Conservation (phyloP, 2,113 vertebrate species). For the Toxotes chatareus region DNA sequence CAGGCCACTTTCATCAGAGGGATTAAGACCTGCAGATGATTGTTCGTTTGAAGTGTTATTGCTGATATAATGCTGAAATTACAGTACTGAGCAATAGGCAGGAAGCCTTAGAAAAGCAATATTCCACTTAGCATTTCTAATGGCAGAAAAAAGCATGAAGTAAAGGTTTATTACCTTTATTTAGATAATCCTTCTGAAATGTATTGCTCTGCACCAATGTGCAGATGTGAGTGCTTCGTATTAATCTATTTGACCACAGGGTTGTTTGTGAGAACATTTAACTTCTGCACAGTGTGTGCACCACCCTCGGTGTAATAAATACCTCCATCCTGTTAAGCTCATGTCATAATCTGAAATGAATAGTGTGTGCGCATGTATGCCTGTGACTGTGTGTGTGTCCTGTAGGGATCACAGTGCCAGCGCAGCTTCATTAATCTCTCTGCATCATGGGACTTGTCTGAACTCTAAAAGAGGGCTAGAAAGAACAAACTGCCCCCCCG, state of each 20-base stretch:
- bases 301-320: neutral
- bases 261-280: neutral
- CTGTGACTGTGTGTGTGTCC: constrained; percentile 53
- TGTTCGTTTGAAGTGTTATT: neutral
- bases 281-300: neutral
- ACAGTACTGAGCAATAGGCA: neutral
- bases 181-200: neutral
- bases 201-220: no score
- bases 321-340: neutral
- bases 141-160: neutral
- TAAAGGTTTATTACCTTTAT: neutral
- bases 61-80: neutral
- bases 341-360: constrained; percentile 57
- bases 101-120: neutral
- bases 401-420: constrained; percentile 73
- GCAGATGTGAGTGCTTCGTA: neutral
- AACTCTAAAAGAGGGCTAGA: constrained; percentile 73
- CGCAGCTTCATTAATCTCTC: constrained; percentile 82
- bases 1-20: neutral
- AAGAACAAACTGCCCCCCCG: constrained; percentile 64
- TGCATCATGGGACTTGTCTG: constrained; percentile 73
- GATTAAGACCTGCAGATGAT: neutral
- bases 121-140: neutral
- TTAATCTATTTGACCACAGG: neutral
- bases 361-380: constrained; percentile 32